Evolutionary conservation across 2,113 vertebrate genomes (phyloP).

Genomic region (Apeltes quadracus): DNA sequence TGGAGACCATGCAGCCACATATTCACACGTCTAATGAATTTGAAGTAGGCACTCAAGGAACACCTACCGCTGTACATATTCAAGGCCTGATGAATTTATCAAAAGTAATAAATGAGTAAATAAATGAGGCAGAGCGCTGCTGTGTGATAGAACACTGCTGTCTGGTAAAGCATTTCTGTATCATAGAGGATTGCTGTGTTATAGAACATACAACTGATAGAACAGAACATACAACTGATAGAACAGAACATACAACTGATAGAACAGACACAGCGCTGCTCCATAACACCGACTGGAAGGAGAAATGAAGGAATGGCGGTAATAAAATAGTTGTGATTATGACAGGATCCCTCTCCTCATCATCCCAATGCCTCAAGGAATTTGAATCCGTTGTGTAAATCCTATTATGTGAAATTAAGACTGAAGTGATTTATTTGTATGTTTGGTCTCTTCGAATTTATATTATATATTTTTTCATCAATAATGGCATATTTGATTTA

Average conservation of each 20-base stretch:
- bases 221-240: no score
- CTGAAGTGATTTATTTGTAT: background rate
- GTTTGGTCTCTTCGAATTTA: background rate
- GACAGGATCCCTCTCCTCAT: background rate
- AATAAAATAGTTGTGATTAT: background rate
- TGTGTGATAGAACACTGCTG: slow-evolving; percentile 5
- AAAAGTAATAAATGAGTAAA: slow-evolving; percentile 71
- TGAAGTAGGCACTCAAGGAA: slow-evolving; percentile 54
- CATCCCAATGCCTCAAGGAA: background rate
- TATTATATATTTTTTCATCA: background rate
- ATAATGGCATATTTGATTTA: background rate
- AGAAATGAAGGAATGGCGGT: background rate
- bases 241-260: no score
- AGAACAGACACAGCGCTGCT: no score
- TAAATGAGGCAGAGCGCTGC: slow-evolving; percentile 69
- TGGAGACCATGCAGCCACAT: slow-evolving; percentile 45
- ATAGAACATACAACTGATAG: no score
- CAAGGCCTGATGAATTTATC: slow-evolving; percentile 69
- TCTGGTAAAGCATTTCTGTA: no score
- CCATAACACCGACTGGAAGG: background rate
- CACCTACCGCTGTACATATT: slow-evolving; percentile 55
- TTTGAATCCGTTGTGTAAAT: background rate
- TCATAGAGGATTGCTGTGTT: no score
- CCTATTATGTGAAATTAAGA: background rate
- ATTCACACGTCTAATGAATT: slow-evolving; percentile 59